Percentiles rank a stretch among this genome's conserved stretches.
phyloP scores from a whole-genome alignment of 1,140 invertebrate genomes.

The Dolichoris vasculosae region DNA sequence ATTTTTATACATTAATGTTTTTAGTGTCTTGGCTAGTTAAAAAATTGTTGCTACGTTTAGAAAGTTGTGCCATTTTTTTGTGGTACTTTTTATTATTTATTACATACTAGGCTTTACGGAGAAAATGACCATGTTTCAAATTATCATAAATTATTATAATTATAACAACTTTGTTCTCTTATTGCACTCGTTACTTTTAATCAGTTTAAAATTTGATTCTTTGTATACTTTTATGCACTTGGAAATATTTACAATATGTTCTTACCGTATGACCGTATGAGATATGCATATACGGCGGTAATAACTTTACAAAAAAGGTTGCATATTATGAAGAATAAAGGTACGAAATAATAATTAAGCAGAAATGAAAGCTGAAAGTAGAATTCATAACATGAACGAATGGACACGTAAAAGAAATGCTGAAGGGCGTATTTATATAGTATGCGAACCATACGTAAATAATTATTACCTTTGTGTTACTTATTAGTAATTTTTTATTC shows the following conservation, averaged over 20 bases:
- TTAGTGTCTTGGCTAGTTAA: neutral
- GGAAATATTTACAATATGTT: neutral
- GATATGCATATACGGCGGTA: neutral
- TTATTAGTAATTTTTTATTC: neutral
- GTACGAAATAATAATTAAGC: neutral
- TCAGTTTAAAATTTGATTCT: neutral
- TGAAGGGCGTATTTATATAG: neutral
- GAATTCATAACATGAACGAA: neutral
- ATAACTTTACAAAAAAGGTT: neutral
- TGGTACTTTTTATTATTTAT: neutral
- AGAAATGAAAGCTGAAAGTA: neutral
- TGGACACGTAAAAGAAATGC: neutral
- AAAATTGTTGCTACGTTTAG: neutral
- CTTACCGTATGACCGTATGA: neutral
- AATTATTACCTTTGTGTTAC: neutral
- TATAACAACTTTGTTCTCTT: neutral
- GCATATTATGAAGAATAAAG: neutral
- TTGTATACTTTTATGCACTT: neutral
- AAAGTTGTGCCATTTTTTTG: conserved; percentile 6
- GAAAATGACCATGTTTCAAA: neutral
- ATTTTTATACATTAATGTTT: neutral
- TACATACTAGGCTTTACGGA: neutral
- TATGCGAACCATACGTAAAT: neutral
- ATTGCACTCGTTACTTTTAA: neutral
- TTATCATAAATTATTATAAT: neutral